Percentiles rank a stretch among this genome's conserved stretches.
phyloP scores from a whole-genome alignment of 1,140 invertebrate genomes.

The Melanaphis sacchari region DNA sequence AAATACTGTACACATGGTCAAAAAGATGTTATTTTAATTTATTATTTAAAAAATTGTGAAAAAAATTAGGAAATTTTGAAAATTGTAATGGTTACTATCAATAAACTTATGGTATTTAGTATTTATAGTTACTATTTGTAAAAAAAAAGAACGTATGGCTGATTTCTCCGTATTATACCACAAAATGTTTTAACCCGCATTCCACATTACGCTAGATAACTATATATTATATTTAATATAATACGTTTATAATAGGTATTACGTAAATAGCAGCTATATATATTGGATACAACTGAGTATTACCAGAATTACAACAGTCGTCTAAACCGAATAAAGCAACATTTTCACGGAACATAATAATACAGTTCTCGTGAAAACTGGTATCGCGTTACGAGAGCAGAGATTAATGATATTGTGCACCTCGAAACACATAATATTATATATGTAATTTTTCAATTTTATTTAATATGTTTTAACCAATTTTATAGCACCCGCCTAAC shows the following conservation, averaged over 20 bases:
- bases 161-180: background rate
- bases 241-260: background rate
- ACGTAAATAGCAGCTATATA: background rate
- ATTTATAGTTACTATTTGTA: background rate
- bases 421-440: constrained; percentile 17
- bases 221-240: background rate
- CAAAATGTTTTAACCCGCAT: background rate
- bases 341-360: background rate
- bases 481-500: background rate
- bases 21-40: background rate
- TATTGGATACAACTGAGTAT: background rate
- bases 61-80: background rate
- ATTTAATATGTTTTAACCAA: background rate
- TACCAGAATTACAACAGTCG: background rate
- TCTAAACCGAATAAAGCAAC: background rate
- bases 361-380: background rate
- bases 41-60: background rate
- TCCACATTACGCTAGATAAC: background rate
- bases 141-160: background rate
- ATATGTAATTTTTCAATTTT: background rate
- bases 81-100: too few relatives aligned
- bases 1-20: background rate
- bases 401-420: constrained; percentile 3
- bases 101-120: background rate
- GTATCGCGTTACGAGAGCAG: background rate